Evolutionary conservation across 2,888 invertebrate genomes (phyloP), one percentile per base, ranked within the genome.

Genomic region (Conomelus anceps): DNA sequence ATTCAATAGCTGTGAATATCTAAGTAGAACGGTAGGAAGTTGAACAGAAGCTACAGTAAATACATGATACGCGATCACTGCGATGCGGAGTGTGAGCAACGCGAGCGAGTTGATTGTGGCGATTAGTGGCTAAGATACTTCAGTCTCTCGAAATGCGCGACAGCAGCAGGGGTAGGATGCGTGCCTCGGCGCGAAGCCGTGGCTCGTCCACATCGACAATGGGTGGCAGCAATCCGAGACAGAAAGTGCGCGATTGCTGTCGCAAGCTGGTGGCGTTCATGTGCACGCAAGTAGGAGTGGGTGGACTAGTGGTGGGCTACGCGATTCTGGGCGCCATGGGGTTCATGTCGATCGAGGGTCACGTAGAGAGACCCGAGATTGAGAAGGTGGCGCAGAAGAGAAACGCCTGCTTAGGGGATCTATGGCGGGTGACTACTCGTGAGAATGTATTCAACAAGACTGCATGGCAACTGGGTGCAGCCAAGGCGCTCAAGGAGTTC

Each of bases 201-300:
- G 94, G 94, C 87, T 94, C 94, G 84, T 96, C 96, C 96, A 0
- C 63, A n/a, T 20, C n/a, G 9, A 95, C 96, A 0, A 95, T 96
- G 0, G 95, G 95, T 85, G 91, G 92, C 88, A 91, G 91, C 89
- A 96, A 96, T 92, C 95, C 96, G 0, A 94, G 96, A 34, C 97
- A 97, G 92, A 96, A 96, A 92, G 95, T 98, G 89, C 97, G 97
- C 93, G 96, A 97, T 92, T 98, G 97, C 93, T 96, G 97, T 92
- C 95, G 98, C 85, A 97, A 97, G 93, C 95, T 97, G 91, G 96
- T 97, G 89, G 97, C 97, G 9, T 98, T 98, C 92, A 98, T 98
- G 98, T 98, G 97, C 94, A 98, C 98, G 9, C 98, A 98, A 95
- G 96, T 97, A 92, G 98, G 98, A 91, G 98, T 98, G 41, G 98